Conservation (phyloP, 2,888 invertebrate species). For the Drosophila parthenogenetica region DNA sequence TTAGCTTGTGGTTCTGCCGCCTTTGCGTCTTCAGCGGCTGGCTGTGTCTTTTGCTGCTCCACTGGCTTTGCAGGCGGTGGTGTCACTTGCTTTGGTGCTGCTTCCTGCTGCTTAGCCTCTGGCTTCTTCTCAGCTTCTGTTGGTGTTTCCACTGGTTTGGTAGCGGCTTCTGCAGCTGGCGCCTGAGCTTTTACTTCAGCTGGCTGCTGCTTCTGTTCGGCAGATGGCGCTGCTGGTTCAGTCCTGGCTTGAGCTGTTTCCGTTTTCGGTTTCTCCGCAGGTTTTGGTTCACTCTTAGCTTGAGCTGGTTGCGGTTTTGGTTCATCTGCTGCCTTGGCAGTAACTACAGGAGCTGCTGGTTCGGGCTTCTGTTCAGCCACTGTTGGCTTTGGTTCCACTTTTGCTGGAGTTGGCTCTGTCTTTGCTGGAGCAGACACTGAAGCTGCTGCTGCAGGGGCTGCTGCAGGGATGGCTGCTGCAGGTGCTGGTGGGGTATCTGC, state of each 20-base stretch:
- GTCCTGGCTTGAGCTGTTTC: background rate
- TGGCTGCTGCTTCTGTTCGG: background rate
- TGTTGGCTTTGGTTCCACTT: slow-evolving; percentile 19
- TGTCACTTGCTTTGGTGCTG: slow-evolving; percentile 28
- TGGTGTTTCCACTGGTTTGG: slow-evolving; percentile 17
- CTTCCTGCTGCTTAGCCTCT: background rate
- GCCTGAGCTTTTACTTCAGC: slow-evolving; percentile 8
- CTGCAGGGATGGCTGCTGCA: background rate
- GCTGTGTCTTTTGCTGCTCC: background rate
- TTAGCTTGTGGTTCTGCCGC: background rate
- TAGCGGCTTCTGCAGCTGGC: background rate
- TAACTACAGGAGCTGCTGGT: background rate
- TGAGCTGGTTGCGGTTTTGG: background rate
- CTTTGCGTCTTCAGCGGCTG: background rate
- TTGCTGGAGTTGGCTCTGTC: background rate
- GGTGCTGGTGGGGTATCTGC: background rate
- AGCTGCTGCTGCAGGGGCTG: background rate
- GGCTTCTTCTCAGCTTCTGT: slow-evolving; percentile 5
- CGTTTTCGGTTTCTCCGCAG: background rate
- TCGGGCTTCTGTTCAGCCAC: background rate
- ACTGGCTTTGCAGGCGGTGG: slow-evolving; percentile 22
- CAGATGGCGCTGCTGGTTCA: background rate
- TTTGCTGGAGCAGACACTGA: background rate
- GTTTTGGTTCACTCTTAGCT: background rate
- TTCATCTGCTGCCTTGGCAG: background rate